These are phyloP conservation scores for Blennius ocellaris DNA, from an alignment of 2,113 vertebrate genomes.

Conservation along the genomic window DNA sequence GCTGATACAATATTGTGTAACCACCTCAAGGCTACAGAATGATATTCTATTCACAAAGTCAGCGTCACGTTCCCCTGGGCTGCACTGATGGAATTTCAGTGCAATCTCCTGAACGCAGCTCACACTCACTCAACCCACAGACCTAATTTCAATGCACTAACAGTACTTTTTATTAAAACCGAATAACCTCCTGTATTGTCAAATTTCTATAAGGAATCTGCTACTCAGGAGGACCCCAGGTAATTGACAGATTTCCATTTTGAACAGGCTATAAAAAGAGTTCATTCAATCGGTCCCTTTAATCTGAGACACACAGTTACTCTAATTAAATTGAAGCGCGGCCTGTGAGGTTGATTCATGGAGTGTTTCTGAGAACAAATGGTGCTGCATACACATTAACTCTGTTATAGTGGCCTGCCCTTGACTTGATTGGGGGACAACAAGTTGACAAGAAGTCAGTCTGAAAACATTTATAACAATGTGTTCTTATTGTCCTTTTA, in stretches of 20 bases:
- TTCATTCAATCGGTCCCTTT: conserved; percentile 1
- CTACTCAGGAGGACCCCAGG: background rate
- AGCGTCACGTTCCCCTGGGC: conserved; percentile 43
- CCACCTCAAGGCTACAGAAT: conserved; percentile 45
- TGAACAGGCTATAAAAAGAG: background rate
- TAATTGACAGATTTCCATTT: background rate
- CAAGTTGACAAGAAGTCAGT: too few species aligned
- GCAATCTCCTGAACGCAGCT: conserved; percentile 47
- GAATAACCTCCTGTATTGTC: background rate
- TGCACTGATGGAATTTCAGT: conserved; percentile 58
- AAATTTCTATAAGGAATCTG: background rate
- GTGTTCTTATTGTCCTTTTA: background rate
- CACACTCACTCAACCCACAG: conserved; percentile 3
- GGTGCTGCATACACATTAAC: background rate
- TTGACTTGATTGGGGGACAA: background rate
- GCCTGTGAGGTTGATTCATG: background rate
- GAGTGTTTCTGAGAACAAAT: background rate
- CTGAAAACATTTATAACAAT: background rate
- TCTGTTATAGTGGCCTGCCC: background rate
- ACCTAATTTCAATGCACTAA: conserved; percentile 12
- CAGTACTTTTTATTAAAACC: conserved; percentile 8
- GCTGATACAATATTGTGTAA: conserved; percentile 55
- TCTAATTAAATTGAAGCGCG: conserved; percentile 8
- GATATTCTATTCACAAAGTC: conserved; percentile 52
- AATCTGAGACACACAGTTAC: background rate